Evolutionary conservation across 2,113 vertebrate species (phyloP), one percentile per base, ranked within the genome.

Genomic region (Alectura lathami): DNA sequence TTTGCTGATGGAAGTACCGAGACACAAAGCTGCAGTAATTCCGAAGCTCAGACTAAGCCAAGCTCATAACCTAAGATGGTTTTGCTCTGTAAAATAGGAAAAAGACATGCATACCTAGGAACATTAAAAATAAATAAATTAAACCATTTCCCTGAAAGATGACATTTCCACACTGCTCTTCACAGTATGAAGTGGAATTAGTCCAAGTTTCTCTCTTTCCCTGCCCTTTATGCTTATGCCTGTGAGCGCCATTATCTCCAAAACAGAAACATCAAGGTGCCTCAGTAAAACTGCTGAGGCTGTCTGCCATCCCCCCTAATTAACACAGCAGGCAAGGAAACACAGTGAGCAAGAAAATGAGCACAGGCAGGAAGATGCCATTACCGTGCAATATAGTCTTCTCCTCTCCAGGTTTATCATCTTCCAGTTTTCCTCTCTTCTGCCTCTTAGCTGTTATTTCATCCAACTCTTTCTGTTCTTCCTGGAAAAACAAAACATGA

Each of bases 381-480:
- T 89, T 98, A 99, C 99, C 98, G 93, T 99, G 99, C 81, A 99
- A 98, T 95, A 99, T 97, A 32, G 99, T 99, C 96, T 99, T 99
- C 96, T 99, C 99, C 64, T 99, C 99, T 62, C 98, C 98, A 70
- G 99, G 99, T 96, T 98, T 98, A 53, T 99, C 99, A 45, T 99
- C 99, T 94, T 99, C 99, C 24, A 98, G 98, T 96, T 98, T 99
- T 86, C 99, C 99, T 96, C 98, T 99, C 97, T 99, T 99, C 97
- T 99, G 99, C 89, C 99, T 98, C 97, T 99, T 99, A 57, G 99
- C 99, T 77, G 98, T 98, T 96, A 99, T 99, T 98, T 99, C 99
- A 97, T 99, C 99, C 90, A 99, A 96, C 92, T 99, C 99, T 80
- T 99, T 99, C 97, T 99, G 98, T 94, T 99, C 98, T 69, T 99